These are phyloP conservation scores for Saccopteryx leptura DNA, from an alignment of 2,113 vertebrate species.

Conservation along the genomic window DNA sequence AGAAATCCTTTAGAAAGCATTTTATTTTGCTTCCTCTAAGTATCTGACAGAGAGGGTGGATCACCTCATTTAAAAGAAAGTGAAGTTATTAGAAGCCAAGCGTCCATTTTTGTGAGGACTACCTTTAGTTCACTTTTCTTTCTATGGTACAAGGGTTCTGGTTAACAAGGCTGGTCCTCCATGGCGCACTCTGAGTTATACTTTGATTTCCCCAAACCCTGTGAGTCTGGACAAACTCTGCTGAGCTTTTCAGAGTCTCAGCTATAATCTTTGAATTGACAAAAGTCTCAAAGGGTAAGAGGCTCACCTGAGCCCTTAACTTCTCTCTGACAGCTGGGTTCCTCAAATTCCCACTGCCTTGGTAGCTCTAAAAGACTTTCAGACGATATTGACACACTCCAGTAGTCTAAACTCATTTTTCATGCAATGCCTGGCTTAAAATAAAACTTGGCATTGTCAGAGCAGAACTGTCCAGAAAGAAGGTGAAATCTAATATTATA, in stretches of 20 bases:
- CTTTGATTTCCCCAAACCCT: background rate
- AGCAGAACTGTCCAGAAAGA: background rate
- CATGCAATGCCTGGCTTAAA: background rate
- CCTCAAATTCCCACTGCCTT: background rate
- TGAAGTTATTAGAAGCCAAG: background rate
- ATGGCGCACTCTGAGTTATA: fast-evolving
- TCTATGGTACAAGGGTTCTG: background rate
- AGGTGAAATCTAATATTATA: background rate
- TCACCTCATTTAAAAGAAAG: background rate
- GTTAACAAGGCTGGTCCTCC: background rate
- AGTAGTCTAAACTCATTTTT: background rate
- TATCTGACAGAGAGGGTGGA: background rate
- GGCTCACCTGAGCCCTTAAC: fast-evolving
- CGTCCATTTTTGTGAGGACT: background rate
- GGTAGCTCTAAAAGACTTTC: background rate
- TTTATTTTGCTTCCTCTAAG: background rate
- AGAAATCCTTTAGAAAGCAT: background rate
- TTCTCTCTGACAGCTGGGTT: background rate
- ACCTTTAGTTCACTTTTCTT: background rate
- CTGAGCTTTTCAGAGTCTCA: background rate
- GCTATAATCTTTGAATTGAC: background rate
- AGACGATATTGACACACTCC: too few relatives aligned
- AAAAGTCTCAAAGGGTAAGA: background rate
- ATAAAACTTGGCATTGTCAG: background rate
- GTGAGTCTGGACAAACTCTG: background rate